These are phyloP conservation scores for Morone chrysops DNA, from an alignment of 2,113 vertebrate genomes.

Conservation along the genomic window DNA sequence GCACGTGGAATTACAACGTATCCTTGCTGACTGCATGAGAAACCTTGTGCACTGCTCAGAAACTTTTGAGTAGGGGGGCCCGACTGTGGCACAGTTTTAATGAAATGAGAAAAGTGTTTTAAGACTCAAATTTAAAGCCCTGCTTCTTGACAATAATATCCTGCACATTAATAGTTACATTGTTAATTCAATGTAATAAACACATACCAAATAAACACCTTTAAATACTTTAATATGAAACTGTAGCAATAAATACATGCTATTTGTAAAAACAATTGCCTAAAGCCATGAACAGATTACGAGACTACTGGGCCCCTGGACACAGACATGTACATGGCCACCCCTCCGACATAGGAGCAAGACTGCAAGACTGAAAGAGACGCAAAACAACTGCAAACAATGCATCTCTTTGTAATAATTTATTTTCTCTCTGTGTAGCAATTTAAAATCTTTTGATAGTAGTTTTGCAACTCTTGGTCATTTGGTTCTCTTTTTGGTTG, in stretches of 20 bases:
- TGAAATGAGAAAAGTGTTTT: background rate
- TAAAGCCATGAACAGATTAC: too few relatives aligned
- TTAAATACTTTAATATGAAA: background rate
- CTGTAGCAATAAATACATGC: background rate
- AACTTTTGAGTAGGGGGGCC: background rate
- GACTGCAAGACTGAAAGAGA: background rate
- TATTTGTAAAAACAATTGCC: background rate
- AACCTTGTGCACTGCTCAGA: background rate
- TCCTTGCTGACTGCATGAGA: background rate
- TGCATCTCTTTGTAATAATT: background rate
- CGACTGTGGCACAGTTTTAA: background rate
- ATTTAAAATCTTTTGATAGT: too few relatives aligned
- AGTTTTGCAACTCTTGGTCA: too few relatives aligned
- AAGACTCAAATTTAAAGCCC: background rate
- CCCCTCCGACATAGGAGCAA: background rate
- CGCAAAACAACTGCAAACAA: background rate
- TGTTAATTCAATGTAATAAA: background rate
- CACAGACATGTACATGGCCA: background rate
- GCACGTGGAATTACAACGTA: slow-evolving; percentile 28
- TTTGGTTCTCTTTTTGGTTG: too few relatives aligned
- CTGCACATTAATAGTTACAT: background rate
- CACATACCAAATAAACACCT: background rate
- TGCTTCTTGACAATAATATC: background rate
- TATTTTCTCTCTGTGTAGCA: too few relatives aligned
- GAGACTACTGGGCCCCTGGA: background rate